A percentile compares a stretch with the other conserved stretches of the same genome.
These are phyloP conservation scores for Dicrurus megarhynchus DNA, from an alignment of 2,113 vertebrate species.

Conservation along the genomic window DNA sequence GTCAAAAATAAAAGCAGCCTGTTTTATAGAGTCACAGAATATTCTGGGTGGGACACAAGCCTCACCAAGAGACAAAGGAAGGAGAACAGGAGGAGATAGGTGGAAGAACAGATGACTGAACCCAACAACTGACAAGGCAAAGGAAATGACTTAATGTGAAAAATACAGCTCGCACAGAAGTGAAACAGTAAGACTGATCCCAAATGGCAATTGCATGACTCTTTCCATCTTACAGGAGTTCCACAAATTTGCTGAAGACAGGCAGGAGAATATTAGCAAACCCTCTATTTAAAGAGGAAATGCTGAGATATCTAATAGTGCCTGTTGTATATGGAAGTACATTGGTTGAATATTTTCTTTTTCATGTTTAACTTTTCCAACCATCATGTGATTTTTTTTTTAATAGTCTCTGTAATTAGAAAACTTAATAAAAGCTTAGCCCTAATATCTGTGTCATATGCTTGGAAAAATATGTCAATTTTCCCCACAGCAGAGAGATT, in stretches of 20 bases:
- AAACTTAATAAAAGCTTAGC: neutral
- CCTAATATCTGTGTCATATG: fast-evolving
- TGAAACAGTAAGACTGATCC: neutral
- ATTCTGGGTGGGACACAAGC: neutral
- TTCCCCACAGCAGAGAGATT: neutral
- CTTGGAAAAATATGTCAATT: neutral
- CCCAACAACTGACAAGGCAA: neutral
- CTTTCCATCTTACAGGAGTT: no score
- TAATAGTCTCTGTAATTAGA: neutral
- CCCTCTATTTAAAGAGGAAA: neutral
- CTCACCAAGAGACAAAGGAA: neutral
- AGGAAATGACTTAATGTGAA: fast-evolving
- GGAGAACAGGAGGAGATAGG: neutral
- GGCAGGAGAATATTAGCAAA: neutral
- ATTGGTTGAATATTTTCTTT: neutral
- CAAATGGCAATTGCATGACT: no score
- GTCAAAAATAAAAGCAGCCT: neutral
- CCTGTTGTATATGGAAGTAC: neutral
- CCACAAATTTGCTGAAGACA: neutral
- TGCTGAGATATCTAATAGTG: neutral
- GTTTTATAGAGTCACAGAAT: neutral
- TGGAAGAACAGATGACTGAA: neutral
- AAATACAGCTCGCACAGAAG: neutral
- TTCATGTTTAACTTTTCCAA: neutral
- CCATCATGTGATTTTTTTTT: neutral